Percentiles rank a stretch among this genome's conserved stretches.
phyloP scores from a whole-genome alignment of 35 echinoderm and acorn worm genomes.

The Lytechinus pictus region DNA sequence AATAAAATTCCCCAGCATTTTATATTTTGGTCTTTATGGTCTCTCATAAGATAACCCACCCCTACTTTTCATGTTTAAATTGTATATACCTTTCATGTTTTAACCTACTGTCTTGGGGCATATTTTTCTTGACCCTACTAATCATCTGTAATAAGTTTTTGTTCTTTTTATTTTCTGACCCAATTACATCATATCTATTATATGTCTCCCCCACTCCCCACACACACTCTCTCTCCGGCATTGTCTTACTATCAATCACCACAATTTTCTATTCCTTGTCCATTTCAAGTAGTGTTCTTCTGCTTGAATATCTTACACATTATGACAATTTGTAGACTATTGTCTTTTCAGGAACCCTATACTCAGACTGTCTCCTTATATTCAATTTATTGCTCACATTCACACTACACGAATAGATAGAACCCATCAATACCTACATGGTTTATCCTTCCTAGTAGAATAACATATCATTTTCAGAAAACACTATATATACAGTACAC shows the following conservation, averaged over 20 bases:
- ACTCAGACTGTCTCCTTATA: neutral
- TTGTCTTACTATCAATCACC: neutral
- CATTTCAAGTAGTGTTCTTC: neutral
- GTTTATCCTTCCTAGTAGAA: neutral
- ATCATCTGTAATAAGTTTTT: neutral
- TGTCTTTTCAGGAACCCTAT: neutral
- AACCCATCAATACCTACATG: neutral
- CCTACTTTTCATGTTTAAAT: neutral
- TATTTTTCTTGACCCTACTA: neutral
- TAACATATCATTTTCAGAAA: neutral
- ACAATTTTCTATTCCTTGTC: neutral
- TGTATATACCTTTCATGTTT: neutral
- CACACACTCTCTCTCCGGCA: too few relatives aligned
- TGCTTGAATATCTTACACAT: slow-evolving; percentile 3
- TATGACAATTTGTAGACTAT: neutral
- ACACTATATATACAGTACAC: too few relatives aligned
- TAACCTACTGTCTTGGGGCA: neutral
- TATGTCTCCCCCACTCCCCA: too few relatives aligned
- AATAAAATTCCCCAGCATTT: neutral
- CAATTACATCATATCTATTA: too few relatives aligned
- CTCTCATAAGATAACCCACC: neutral
- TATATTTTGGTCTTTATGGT: neutral
- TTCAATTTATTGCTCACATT: neutral
- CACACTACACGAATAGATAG: neutral
- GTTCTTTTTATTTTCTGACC: too few relatives aligned